Conservation (phyloP, 2,113 vertebrate species). For the Osmerus mordax region DNA sequence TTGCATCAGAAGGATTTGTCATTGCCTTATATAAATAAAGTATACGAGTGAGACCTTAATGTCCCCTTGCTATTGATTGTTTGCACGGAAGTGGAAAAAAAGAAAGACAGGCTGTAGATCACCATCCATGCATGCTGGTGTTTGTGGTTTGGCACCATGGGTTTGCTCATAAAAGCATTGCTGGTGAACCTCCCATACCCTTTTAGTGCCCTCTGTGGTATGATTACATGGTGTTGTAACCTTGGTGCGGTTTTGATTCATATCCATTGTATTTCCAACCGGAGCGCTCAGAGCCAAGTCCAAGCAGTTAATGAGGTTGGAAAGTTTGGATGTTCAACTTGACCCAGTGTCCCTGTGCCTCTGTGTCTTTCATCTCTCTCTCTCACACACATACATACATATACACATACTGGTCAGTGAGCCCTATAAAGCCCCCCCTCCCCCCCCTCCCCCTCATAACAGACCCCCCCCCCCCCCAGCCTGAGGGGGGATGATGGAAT, state of each 20-base stretch:
- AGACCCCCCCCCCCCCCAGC: constrained; percentile 53
- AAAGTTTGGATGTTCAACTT: constrained; percentile 15
- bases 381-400: constrained; percentile 25
- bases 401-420: constrained; percentile 57
- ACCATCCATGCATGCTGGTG: constrained; percentile 59
- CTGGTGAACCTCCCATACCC: constrained; percentile 48
- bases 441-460: too few relatives aligned
- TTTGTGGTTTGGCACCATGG: constrained; percentile 63
- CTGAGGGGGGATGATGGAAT: constrained; percentile 74
- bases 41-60: constrained; percentile 68
- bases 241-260: too few relatives aligned
- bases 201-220: constrained; percentile 51
- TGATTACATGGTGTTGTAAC: too few relatives aligned
- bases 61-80: constrained; percentile 72
- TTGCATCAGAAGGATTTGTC: constrained; percentile 71
- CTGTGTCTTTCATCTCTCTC: constrained; percentile 29
- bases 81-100: constrained; percentile 46
- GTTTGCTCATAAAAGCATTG: constrained; percentile 60
- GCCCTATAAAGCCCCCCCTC: constrained; percentile 61
- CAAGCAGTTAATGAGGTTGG: background rate
- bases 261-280: too few relatives aligned
- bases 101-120: constrained; percentile 60
- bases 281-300: too few relatives aligned
- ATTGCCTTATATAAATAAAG: constrained; percentile 72
- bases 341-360: background rate